Conservation (phyloP, 1,140 invertebrate genomes). For the Macrostomum lignano region DNA sequence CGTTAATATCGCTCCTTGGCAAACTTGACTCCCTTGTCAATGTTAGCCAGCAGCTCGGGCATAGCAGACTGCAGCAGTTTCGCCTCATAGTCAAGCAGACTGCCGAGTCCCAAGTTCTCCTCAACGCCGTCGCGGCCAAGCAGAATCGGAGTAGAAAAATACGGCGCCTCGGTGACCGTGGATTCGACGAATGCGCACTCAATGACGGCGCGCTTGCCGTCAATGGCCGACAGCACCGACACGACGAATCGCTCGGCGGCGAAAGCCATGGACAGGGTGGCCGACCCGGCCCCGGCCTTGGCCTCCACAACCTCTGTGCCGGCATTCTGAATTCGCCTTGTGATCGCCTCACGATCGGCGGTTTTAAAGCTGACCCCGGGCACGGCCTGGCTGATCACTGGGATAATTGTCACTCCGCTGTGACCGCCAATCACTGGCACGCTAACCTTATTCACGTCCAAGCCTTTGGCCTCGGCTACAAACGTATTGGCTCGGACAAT, state of each 20-base stretch:
- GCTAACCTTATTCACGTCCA: constrained; percentile 32
- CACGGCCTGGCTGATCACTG: constrained; percentile 60
- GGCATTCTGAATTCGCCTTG: constrained; percentile 42
- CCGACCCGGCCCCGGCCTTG: constrained; percentile 86
- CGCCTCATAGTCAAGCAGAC: constrained; percentile 55
- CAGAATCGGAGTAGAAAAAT: constrained; percentile 73
- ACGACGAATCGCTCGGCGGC: constrained; percentile 68
- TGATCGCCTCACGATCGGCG: constrained; percentile 22
- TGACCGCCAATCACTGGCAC: constrained; percentile 94
- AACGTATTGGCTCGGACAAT: constrained; percentile 77
- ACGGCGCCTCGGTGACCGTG: constrained; percentile 46
- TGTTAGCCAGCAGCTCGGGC: constrained; percentile 74
- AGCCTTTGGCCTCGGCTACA: constrained; percentile 40
- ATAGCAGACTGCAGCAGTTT: constrained; percentile 55
- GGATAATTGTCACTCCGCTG: constrained; percentile 85
- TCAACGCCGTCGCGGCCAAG: constrained; percentile 69
- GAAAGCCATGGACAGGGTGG: constrained; percentile 94
- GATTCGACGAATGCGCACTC: constrained; percentile 80
- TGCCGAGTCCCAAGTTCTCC: constrained; percentile 69
- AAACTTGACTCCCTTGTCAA: constrained; percentile 68
- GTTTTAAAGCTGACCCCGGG: constrained; percentile 43
- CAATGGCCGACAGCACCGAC: constrained; percentile 45
- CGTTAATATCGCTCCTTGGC: no score
- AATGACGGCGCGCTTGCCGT: constrained; percentile 56
- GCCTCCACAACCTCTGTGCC: constrained; percentile 97